Percentiles rank a stretch among this genome's conserved stretches.
Evolutionary conservation across 1,140 invertebrate species (phyloP).

Genomic region (Catajapyx aquilonaris): DNA sequence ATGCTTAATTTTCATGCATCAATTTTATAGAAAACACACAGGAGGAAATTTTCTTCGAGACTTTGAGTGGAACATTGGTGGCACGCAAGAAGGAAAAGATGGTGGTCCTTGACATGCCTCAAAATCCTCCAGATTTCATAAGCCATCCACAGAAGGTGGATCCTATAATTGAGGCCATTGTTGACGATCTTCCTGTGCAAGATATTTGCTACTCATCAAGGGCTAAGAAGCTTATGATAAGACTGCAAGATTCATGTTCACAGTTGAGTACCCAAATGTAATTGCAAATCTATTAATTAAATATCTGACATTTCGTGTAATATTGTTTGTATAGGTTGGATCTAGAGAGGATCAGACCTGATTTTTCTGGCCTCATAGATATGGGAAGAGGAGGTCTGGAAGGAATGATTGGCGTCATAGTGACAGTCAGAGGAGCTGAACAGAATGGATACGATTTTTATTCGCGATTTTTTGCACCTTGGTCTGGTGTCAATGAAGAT

Average conservation of each 20-base stretch:
- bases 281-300: background rate
- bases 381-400: constrained; percentile 4
- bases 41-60: constrained; percentile 15
- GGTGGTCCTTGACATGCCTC: constrained; percentile 7
- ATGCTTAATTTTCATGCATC: background rate
- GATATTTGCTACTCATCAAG: constrained; percentile 15
- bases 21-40: constrained; percentile 13
- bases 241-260: constrained; percentile 14
- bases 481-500: constrained; percentile 33
- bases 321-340: constrained; percentile 7
- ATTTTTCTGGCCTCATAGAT: constrained; percentile 8
- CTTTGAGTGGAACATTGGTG: constrained; percentile 17
- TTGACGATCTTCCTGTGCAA: constrained; percentile 6
- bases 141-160: background rate
- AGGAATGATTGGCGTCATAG: constrained; percentile 11
- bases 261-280: too few relatives aligned
- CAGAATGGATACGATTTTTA: constrained; percentile 23
- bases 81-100: constrained; percentile 9
- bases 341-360: constrained; percentile 8
- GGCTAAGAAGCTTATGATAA: constrained; percentile 16
- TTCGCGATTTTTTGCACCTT: constrained; percentile 35
- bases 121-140: constrained; percentile 2
- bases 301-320: background rate
- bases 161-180: background rate
- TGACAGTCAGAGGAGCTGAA: constrained; percentile 13